These are phyloP conservation scores for Calephelis perditalis DNA, from an alignment of 2,888 invertebrate genomes.

Conservation along the genomic window DNA sequence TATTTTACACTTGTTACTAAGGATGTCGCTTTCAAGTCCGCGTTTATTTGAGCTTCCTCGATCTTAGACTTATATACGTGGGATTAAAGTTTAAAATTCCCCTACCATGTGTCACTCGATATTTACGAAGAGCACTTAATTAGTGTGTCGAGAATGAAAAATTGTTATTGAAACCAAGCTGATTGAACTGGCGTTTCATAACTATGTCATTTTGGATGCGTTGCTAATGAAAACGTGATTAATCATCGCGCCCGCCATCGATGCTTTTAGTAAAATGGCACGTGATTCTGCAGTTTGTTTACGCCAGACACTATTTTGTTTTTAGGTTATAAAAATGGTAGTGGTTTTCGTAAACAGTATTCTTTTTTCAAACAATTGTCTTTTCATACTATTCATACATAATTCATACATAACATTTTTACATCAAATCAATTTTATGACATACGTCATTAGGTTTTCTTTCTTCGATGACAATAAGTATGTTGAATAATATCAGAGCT, in stretches of 20 bases:
- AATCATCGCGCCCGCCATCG: constrained; percentile 51
- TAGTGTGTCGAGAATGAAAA: constrained; percentile 77
- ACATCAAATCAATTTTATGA: too few relatives aligned
- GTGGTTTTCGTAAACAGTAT: neutral
- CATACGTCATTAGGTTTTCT: too few relatives aligned
- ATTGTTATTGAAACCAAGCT: constrained; percentile 75
- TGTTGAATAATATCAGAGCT: too few relatives aligned
- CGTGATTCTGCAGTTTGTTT: constrained; percentile 52
- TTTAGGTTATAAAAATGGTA: constrained; percentile 31
- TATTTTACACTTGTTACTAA: constrained; percentile 78
- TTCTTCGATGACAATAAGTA: too few relatives aligned
- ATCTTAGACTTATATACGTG: constrained; percentile 37
- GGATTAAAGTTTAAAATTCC: constrained; percentile 43
- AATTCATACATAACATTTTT: too few relatives aligned
- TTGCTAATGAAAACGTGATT: constrained; percentile 68
- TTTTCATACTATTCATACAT: too few relatives aligned
- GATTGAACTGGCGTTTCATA: constrained; percentile 74
- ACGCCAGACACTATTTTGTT: constrained; percentile 34
- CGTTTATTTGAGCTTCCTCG: constrained; percentile 41
- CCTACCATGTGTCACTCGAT: constrained; percentile 36
- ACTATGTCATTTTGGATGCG: constrained; percentile 74
- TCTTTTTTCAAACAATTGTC: too few relatives aligned
- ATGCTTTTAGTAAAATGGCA: constrained; percentile 51
- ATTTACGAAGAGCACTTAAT: constrained; percentile 76
- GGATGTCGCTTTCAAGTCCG: constrained; percentile 69